Conservation (phyloP, 2,797 vertebrate species). For the Chaetophractus vellerosus region DNA sequence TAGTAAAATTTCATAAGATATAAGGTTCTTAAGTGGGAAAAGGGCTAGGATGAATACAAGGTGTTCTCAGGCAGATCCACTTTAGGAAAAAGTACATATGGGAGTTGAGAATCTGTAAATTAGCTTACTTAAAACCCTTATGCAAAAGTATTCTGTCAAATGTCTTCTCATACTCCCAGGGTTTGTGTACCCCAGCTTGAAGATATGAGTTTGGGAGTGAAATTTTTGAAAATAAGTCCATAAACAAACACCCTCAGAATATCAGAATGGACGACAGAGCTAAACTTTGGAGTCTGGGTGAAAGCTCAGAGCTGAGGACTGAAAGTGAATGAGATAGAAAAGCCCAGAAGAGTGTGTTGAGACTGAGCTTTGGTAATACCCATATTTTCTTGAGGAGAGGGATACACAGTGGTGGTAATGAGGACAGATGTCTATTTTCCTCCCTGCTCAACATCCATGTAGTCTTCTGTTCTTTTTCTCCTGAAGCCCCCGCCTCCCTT, state of each 20-base stretch:
- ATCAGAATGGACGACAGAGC: neutral
- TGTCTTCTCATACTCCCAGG: neutral
- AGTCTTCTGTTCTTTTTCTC: neutral
- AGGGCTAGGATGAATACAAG: neutral
- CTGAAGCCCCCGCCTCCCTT: neutral
- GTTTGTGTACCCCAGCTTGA: neutral
- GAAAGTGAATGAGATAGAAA: neutral
- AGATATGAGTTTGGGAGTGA: neutral
- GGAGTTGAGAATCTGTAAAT: neutral
- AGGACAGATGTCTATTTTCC: neutral
- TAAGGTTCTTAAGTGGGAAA: neutral
- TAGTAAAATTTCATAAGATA: neutral
- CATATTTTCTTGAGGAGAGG: neutral
- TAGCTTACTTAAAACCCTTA: neutral
- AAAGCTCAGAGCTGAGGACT: neutral
- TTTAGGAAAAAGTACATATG: neutral
- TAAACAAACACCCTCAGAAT: neutral
- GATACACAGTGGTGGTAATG: neutral
- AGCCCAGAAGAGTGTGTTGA: neutral
- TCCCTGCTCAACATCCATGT: neutral
- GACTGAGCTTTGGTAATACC: neutral
- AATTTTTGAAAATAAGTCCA: conserved; percentile 45
- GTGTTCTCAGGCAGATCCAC: neutral
- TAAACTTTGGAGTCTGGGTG: neutral
- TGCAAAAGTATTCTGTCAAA: neutral